Conservation (phyloP, 2,888 invertebrate species). For the Sipha maydis region DNA sequence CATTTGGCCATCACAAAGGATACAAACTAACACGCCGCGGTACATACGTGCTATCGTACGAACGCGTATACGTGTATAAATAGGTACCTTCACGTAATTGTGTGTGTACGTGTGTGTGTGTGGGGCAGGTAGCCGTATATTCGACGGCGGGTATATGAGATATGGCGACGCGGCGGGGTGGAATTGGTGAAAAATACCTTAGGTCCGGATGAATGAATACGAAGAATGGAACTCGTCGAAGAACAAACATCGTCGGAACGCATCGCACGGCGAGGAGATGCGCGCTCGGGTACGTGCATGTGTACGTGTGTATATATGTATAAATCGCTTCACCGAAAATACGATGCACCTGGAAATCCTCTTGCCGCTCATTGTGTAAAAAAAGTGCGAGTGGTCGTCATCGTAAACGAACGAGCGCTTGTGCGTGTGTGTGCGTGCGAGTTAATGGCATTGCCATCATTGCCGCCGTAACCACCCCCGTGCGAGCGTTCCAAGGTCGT, state of each 20-base stretch:
- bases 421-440: constrained; percentile 3
- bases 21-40: constrained; percentile 2
- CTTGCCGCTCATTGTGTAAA: constrained; percentile 22
- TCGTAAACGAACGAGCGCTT: background rate
- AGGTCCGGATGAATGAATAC: constrained; percentile 61
- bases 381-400: constrained; percentile 56
- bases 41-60: no score
- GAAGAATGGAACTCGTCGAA: constrained; percentile 59
- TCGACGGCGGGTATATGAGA: background rate
- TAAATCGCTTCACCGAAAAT: background rate
- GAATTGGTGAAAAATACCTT: constrained; percentile 56
- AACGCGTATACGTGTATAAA: background rate
- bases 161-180: background rate
- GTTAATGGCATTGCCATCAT: constrained; percentile 54
- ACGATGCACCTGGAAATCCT: constrained; percentile 54
- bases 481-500: constrained; percentile 46
- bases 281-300: background rate
- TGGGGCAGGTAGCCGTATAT: background rate
- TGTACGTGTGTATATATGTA: background rate
- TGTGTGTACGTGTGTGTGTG: background rate
- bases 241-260: constrained; percentile 58
- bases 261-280: background rate
- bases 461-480: constrained; percentile 38
- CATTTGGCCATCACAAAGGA: constrained; percentile 27
- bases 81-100: background rate